A percentile compares a stretch with the other conserved stretches of the same genome.
These are phyloP conservation scores for Lordiphosa andalusiaca DNA, from an alignment of 2,888 invertebrate genomes.

Conservation along the genomic window DNA sequence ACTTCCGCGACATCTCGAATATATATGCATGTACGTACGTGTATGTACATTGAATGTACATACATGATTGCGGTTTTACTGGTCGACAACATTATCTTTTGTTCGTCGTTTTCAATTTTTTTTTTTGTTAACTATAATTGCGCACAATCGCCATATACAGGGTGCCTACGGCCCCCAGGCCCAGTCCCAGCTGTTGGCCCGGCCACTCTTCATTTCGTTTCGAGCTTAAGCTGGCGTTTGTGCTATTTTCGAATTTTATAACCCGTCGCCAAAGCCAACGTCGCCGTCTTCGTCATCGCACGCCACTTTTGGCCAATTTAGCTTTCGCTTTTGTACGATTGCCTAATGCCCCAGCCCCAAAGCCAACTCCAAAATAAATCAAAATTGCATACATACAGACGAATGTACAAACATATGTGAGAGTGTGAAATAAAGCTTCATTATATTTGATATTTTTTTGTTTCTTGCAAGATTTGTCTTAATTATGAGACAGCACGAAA, in stretches of 20 bases:
- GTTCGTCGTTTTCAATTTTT: slow-evolving; percentile 40
- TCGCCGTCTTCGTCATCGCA: slow-evolving; percentile 51
- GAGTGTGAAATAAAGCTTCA: slow-evolving; percentile 23
- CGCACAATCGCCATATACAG: slow-evolving; percentile 68
- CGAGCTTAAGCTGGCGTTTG: slow-evolving; percentile 29
- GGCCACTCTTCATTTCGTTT: slow-evolving; percentile 34
- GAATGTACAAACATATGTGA: slow-evolving; percentile 26
- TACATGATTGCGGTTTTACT: slow-evolving; percentile 49
- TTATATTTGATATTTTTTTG: slow-evolving; percentile 17
- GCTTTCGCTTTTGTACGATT: slow-evolving; percentile 72
- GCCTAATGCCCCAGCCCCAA: slow-evolving; percentile 56
- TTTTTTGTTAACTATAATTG: slow-evolving; percentile 53
- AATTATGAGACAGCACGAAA: slow-evolving; percentile 56
- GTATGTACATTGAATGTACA: slow-evolving; percentile 18
- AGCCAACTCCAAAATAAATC: slow-evolving; percentile 64
- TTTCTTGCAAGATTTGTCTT: slow-evolving; percentile 68
- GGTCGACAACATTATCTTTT: slow-evolving; percentile 68
- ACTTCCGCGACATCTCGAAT: slow-evolving; percentile 35
- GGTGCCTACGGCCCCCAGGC: slow-evolving; percentile 31
- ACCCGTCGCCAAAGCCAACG: slow-evolving; percentile 15
- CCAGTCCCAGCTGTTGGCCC: neutral
- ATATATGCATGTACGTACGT: slow-evolving; percentile 15
- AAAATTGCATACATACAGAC: slow-evolving; percentile 46
- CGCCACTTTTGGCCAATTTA: slow-evolving; percentile 68
- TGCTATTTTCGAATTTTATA: slow-evolving; percentile 57